Evolutionary conservation across 2,888 invertebrate species (phyloP), one percentile per base, ranked within the genome.

Genomic region (Dasypolia templi): DNA sequence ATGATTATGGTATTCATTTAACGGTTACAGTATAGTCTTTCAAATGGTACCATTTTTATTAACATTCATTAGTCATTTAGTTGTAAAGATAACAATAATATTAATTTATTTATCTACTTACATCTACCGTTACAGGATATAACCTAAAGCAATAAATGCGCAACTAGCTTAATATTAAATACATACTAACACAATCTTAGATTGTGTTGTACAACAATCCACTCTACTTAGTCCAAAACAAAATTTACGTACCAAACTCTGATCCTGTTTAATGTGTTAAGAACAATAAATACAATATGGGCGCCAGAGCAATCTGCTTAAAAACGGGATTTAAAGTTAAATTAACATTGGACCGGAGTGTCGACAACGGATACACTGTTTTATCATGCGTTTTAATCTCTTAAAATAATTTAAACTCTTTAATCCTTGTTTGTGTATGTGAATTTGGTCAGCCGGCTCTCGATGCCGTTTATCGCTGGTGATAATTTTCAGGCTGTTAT

Each of bases 371-470:
- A 77, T 82, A 86, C 80, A 81, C 78, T 87, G 88, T 90, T 92
- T 91, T 93, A 92, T 92, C 93, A 90, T 92, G 91, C 87, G 91
- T 91, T 93, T 92, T 92, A 93, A 94, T 93, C 94, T 92, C 91
- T 89, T 91, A 88, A 93, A 93, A 94, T 94, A 93, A 94, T 93
- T 93, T 94, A 93, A 93, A 94, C 89, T 94, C 93, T 92, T 82
- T 93, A 94, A 94, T 91, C 94, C 93, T 75, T 89, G 90, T 92
- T 91, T 89, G 89, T 79, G 84, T 81, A 77, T 83, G 75, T 84
- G 82, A 84, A 78, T 81, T 75, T 72, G 75, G 78, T 81, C 65
- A 75, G 76, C 55, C 55, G 77, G 72, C 79, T 78, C 81, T 75
- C 76, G 73, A 72, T 67, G 65, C 0, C 67, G 69, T 80, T n/a